Conservation (phyloP, 2,888 invertebrate species). For the Mantis religiosa region DNA sequence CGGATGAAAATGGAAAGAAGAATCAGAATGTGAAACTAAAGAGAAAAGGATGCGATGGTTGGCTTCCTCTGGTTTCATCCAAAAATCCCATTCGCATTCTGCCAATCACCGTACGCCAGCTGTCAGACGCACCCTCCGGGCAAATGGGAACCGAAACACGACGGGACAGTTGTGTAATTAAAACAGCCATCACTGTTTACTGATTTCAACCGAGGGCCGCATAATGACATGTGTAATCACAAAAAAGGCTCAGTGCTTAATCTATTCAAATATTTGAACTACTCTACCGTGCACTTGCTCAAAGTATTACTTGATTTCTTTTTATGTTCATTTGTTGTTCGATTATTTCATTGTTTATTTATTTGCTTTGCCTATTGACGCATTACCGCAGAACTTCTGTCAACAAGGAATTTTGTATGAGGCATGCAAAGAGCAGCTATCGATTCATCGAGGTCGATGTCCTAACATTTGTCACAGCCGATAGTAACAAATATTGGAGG, state of each 20-base stretch:
- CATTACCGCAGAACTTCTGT: background rate
- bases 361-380: background rate
- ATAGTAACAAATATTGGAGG: too few relatives aligned
- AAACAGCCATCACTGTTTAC: background rate
- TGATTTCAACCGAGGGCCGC: background rate
- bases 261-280: background rate
- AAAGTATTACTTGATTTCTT: background rate
- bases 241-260: background rate
- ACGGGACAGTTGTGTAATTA: background rate
- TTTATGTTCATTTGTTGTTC: background rate
- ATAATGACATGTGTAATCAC: background rate
- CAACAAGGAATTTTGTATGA: background rate
- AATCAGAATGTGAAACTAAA: background rate
- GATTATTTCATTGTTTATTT: background rate
- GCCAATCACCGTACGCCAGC: background rate
- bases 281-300: background rate
- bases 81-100: background rate
- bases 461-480: background rate
- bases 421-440: background rate
- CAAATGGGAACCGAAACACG: background rate
- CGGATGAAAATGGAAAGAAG: too few relatives aligned
- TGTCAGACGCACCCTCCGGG: background rate
- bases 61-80: background rate
- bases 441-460: background rate
- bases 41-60: background rate